phyloP scores from a whole-genome alignment of 2,797 vertebrate species.

The Ptychadena robeensis region DNA sequence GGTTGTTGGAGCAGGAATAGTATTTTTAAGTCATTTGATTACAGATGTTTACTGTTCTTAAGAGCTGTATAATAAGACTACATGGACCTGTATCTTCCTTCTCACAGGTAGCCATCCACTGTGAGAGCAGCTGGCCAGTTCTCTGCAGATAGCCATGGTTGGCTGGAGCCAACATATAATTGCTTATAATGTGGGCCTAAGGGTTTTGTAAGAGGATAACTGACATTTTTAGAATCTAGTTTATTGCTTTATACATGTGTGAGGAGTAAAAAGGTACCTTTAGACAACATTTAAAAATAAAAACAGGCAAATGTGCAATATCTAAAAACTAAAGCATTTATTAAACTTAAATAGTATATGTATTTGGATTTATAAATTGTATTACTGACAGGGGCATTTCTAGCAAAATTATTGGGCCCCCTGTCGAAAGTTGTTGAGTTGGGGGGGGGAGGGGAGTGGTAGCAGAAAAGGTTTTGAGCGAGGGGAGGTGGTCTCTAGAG shows the following conservation, averaged over 20 bases:
- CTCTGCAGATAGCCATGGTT: constrained; percentile 9
- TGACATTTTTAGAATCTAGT: background rate
- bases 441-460: too few species aligned
- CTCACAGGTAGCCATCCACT: background rate
- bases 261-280: background rate
- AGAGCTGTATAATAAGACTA: background rate
- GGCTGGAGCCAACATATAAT: background rate
- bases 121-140: constrained; percentile 6
- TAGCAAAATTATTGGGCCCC: too few species aligned
- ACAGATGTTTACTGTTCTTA: constrained; percentile 1
- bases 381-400: too few species aligned
- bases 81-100: background rate
- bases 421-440: too few species aligned
- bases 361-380: too few species aligned
- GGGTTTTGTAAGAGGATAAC: background rate
- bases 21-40: constrained; percentile 3
- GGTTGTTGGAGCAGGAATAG: background rate
- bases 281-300: too few species aligned
- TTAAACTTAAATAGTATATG: too few species aligned
- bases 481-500: too few species aligned
- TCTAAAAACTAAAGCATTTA: too few species aligned
- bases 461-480: too few species aligned
- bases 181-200: constrained; percentile 11
- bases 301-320: too few species aligned
- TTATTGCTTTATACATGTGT: background rate